A percentile compares a stretch with the other conserved stretches of the same genome.
Conservation (phyloP, 2,888 invertebrate genomes). For the Cosmia pyralina region DNA sequence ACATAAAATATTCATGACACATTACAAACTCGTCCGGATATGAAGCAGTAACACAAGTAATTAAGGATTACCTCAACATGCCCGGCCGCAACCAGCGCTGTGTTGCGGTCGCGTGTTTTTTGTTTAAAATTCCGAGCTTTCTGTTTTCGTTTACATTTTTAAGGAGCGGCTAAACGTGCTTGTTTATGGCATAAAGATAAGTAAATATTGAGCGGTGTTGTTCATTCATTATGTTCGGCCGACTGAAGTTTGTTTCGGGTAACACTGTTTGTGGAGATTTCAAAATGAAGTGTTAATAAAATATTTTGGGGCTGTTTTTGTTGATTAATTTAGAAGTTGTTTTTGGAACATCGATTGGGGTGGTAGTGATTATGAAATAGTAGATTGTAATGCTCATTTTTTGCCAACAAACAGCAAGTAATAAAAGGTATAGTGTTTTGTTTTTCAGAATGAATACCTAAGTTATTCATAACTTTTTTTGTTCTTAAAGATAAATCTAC, state of each 20-base stretch:
- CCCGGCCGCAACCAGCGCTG: slow-evolving; percentile 44
- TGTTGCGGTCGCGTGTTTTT: slow-evolving; percentile 47
- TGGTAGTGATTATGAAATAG: neutral
- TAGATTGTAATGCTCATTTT: neutral
- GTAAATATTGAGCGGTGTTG: slow-evolving; percentile 52
- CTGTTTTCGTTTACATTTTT: slow-evolving; percentile 60
- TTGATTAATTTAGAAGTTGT: slow-evolving; percentile 15
- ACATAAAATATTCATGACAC: slow-evolving; percentile 48
- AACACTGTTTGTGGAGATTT: slow-evolving; percentile 21
- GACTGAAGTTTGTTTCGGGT: slow-evolving; percentile 20
- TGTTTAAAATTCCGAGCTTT: slow-evolving; percentile 40
- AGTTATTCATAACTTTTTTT: too few relatives aligned
- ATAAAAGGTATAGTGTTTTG: too few relatives aligned
- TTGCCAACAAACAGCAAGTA: too few relatives aligned
- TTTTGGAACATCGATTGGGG: neutral
- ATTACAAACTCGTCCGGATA: slow-evolving; percentile 24
- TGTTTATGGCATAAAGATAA: slow-evolving; percentile 56
- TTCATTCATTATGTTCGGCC: slow-evolving; percentile 35
- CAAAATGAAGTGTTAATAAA: slow-evolving; percentile 40
- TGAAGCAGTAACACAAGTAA: slow-evolving; percentile 53
- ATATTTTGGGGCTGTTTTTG: slow-evolving; percentile 3
- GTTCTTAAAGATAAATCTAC: too few relatives aligned
- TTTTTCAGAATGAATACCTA: too few relatives aligned
- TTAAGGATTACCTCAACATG: slow-evolving; percentile 53
- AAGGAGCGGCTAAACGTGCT: slow-evolving; percentile 49